A percentile compares a stretch with the other conserved stretches of the same genome.
Conservation (phyloP, 2,888 invertebrate genomes). For the Chaitophorus viminalis region DNA sequence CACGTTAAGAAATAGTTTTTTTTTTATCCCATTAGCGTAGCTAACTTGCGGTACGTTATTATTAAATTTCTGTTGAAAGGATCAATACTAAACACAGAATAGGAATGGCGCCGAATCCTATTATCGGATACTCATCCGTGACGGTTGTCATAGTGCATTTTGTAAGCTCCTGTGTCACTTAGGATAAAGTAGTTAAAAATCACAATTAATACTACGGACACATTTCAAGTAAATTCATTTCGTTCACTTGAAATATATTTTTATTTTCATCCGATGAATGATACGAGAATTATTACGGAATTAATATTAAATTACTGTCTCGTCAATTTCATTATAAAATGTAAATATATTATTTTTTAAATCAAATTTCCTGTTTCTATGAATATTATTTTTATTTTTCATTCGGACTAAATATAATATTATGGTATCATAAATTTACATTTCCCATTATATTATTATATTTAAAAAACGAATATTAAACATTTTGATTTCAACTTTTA, state of each 20-base stretch:
- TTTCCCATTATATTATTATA: constrained; percentile 46
- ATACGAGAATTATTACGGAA: neutral
- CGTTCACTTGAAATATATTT: neutral
- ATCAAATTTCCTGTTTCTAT: constrained; percentile 41
- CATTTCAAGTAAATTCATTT: neutral
- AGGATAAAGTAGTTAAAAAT: constrained; percentile 5
- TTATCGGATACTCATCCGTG: constrained; percentile 12
- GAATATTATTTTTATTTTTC: constrained; percentile 30
- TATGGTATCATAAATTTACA: constrained; percentile 37
- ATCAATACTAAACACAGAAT: constrained; percentile 22
- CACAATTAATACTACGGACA: constrained; percentile 17
- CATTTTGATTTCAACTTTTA: constrained; percentile 52
- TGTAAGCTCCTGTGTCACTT: constrained; percentile 11
- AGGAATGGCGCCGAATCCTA: constrained; percentile 37
- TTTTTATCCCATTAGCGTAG: constrained; percentile 7
- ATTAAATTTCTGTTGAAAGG: constrained; percentile 36
- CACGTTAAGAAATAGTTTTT: neutral
- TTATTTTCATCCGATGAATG: constrained; percentile 5
- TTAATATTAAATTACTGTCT: constrained; percentile 29
- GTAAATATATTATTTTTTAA: constrained; percentile 22
- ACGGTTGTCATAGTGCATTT: constrained; percentile 39
- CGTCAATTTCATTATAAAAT: constrained; percentile 47
- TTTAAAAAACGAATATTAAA: constrained; percentile 44
- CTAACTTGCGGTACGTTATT: constrained; percentile 32
- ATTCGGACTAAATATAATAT: constrained; percentile 13